Base-by-base conservation (phyloP, 2,888 invertebrate species). In the Lordiphosa andalusiaca region DNA sequence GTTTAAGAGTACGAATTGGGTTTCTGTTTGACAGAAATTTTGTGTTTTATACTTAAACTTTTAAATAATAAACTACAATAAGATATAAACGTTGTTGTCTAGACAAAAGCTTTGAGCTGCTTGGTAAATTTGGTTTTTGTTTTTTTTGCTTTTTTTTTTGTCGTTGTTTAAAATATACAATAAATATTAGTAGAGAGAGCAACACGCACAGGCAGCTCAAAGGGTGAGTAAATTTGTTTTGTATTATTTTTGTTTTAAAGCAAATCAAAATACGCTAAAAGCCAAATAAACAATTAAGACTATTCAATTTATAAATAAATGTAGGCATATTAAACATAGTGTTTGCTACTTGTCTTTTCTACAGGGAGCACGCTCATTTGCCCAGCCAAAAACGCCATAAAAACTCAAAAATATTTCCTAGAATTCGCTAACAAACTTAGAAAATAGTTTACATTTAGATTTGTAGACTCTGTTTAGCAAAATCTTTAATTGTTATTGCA, bases 1-100 rank as follows among this genome's bases (percentile, higher is more conserved):
- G 10, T 36, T 65, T 61, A 63, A 66, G 61, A 69, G 60, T 67
- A 65, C 25, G 25, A 72, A 72, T 77, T 77, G 66, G 68, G 69
- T 73, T 57, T 81, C 85, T 85, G 84, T 85, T 82, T 72, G 69
- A 85, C 84, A 84, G 85, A 85, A 77, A 70, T 59, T 38, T 59
- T 38, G 58, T 16, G 38, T 50, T 47, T 21, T n/a, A 42, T 42
- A 46, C 59, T 16, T 44, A 25, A 25, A 10, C 13, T 41, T 41
- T 44, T 55, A 25, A 23, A 6, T 30, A 13, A 25, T 50, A 50
- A 52, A 47, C 48, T 46, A 53, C 53, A 46, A 50, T 42, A 19
- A 76, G 72, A 64, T 65, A 60, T 62, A 62, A 69, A 53, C 52
- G 60, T 60, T 41, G 46, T 46, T 41, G 46, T 46, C 62, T 42